Evolutionary conservation across 1,140 invertebrate species (phyloP), one percentile per base, ranked within the genome.

Genomic region (Maniola jurtina): DNA sequence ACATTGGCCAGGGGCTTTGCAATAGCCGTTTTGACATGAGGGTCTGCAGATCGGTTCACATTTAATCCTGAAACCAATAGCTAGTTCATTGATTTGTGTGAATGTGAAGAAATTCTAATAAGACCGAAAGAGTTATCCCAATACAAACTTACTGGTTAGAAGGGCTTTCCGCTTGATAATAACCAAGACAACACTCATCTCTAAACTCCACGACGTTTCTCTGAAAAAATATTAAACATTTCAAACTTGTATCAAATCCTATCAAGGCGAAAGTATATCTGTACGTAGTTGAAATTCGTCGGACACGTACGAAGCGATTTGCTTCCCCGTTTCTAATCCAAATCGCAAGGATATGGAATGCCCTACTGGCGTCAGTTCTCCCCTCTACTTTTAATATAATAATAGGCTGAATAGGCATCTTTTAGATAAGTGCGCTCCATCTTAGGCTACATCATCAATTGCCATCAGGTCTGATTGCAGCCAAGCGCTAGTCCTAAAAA

Each of bases 1-100:
- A 68, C 93, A 94, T 15, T 60, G 25, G 6, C 63, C 62, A 47
- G 72, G 72, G 5, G 56, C 34, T 45, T 38, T 55, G 45, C 72
- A 73, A 35, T 66, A 61, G 14, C 72, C 68, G 33, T 66, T 71
- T 52, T 45, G 52, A 40, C 72, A 73, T 14, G 55, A 34, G n/a
- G 72, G 69, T 14, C 38, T 56, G 56, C 72, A 73, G 15, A 73
- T 66, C 10, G 72, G 72, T 34, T 71, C 60, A 48, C 72, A 73
- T 36, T 68, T 59, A 13, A 73, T 48, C 9, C 68, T 73, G 64
- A n/a, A 70, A 73, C 38, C 13, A 6, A n/a, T 11, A 16, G 36
- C 15, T 52, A 38, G 33, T 40, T 14, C 1, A 42, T 35, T 25
- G 16, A 38, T 4, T 11, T 6, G 11, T 33, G 42, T 61, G 15